Conservation (phyloP, 2,797 vertebrate species). For the Distichodus sexfasciatus region DNA sequence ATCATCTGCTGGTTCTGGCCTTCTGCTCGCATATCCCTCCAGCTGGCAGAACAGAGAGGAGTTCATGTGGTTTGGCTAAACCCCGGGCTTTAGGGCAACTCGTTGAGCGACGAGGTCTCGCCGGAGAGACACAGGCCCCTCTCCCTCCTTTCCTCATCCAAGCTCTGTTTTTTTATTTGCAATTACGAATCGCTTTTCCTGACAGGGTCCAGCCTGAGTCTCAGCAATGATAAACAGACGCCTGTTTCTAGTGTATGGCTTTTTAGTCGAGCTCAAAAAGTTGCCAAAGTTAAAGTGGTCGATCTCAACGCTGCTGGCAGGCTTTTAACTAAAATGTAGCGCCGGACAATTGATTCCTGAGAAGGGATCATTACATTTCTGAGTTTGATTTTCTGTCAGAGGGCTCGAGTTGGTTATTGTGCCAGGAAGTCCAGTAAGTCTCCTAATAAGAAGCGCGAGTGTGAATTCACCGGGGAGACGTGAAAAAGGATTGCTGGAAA, state of each 20-base stretch:
- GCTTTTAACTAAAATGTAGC: background rate
- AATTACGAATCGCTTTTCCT: too few relatives aligned
- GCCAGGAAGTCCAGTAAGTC: background rate
- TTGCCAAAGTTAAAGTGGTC: too few relatives aligned
- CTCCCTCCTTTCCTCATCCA: constrained; percentile 27
- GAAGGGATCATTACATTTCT: background rate
- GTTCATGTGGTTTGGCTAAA: constrained; percentile 40
- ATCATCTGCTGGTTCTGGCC: constrained; percentile 39
- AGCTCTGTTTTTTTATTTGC: too few relatives aligned
- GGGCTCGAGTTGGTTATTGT: background rate
- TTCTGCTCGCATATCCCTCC: constrained; percentile 49
- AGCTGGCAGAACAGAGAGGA: constrained; percentile 44
- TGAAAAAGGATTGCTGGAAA: background rate
- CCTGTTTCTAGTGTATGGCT: too few relatives aligned
- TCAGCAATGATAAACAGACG: background rate
- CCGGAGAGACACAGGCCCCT: constrained; percentile 23
- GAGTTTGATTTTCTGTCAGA: background rate
- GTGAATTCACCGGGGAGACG: background rate
- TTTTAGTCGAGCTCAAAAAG: background rate
- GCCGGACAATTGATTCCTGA: background rate
- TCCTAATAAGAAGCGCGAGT: background rate
- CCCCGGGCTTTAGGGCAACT: constrained; percentile 35
- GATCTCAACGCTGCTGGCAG: background rate
- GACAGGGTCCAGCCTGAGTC: too few relatives aligned
- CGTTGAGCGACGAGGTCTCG: constrained; percentile 21